Evolutionary conservation across 2,888 invertebrate genomes (phyloP).

Genomic region (Camptogramma bilineatum): DNA sequence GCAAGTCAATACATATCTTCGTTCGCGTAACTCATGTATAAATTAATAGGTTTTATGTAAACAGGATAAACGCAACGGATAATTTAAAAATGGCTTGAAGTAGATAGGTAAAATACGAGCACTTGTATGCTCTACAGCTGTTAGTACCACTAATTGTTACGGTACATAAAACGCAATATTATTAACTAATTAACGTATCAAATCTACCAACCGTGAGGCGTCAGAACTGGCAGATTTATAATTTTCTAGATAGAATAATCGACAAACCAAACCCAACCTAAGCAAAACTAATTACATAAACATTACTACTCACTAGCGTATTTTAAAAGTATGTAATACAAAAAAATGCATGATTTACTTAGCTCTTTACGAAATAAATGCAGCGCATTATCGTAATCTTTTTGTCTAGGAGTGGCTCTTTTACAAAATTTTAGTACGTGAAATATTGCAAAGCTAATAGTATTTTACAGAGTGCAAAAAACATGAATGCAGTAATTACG

Average conservation of each 20-base stretch:
- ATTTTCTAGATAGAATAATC: background rate
- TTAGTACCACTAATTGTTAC: constrained; percentile 15
- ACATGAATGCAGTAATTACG: constrained; percentile 70
- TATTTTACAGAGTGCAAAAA: constrained; percentile 40
- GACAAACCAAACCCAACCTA: background rate
- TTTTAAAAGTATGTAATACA: background rate
- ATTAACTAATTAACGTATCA: constrained; percentile 11
- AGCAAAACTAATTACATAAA: background rate
- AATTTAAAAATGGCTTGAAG: background rate
- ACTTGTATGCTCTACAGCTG: background rate
- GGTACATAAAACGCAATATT: constrained; percentile 10
- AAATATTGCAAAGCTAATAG: constrained; percentile 54
- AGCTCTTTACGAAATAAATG: background rate
- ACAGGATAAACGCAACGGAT: background rate
- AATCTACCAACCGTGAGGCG: constrained; percentile 11
- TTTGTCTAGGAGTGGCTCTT: background rate
- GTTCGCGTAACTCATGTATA: background rate
- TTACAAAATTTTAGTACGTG: constrained; percentile 23
- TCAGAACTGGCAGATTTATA: constrained; percentile 8
- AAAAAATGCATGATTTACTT: background rate
- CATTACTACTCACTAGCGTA: background rate
- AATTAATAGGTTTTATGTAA: background rate
- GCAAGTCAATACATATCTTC: background rate
- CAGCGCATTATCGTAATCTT: background rate
- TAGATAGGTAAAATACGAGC: no score